Evolutionary conservation across 2,113 vertebrate species (phyloP).

Genomic region (Fulica atra): DNA sequence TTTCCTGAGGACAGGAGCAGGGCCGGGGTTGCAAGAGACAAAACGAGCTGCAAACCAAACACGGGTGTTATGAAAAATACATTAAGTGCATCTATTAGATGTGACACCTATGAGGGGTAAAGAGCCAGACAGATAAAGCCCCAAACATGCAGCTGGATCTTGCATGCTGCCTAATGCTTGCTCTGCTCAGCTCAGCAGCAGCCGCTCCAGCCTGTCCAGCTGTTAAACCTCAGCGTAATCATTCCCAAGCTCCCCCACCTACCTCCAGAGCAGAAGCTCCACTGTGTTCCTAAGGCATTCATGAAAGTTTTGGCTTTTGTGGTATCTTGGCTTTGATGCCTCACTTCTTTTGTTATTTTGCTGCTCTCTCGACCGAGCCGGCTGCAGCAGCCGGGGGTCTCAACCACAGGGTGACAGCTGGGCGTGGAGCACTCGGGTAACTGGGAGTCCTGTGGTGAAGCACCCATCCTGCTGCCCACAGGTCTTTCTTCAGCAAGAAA

Average conservation of each 20-base stretch:
- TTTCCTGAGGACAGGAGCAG: background rate
- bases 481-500: background rate
- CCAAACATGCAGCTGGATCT: background rate
- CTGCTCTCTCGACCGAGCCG: background rate
- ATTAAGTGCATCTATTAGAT: conserved; percentile 6
- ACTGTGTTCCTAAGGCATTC: rapidly evolving
- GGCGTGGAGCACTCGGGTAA: background rate
- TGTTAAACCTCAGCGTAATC: background rate
- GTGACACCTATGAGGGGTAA: background rate
- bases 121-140: background rate
- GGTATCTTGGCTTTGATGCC: background rate
- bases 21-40: background rate
- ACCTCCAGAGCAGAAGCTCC: background rate
- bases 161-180: background rate
- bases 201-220: background rate
- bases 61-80: conserved; percentile 23
- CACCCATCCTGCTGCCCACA: background rate
- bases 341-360: background rate
- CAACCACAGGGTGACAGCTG: background rate
- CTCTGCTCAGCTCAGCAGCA: background rate
- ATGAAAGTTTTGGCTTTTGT: background rate
- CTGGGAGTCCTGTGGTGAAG: background rate
- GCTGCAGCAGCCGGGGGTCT: rapidly evolving
- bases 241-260: background rate
- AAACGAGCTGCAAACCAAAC: conserved; percentile 11